These are phyloP conservation scores for Heliocidaris erythrogramma DNA, from an alignment of 35 echinoderm and acorn worm genomes.

Conservation along the genomic window DNA sequence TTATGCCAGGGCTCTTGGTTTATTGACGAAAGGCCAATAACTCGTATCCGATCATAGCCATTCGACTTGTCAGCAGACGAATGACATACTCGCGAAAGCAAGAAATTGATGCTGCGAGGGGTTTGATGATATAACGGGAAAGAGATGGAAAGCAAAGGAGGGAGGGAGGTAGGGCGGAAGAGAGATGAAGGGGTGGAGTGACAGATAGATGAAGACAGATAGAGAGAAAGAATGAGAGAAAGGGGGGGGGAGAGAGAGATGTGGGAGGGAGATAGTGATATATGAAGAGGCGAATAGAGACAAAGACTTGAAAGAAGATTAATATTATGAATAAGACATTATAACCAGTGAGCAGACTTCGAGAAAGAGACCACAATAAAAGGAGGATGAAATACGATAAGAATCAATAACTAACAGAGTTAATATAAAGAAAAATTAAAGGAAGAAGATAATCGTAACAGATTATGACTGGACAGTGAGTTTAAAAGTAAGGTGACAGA, in stretches of 20 bases:
- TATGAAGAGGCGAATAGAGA: not conserved
- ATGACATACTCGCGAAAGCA: not conserved
- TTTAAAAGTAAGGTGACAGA: too few relatives aligned
- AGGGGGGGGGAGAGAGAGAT: not conserved
- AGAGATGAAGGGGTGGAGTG: not conserved
- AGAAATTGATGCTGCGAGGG: not conserved
- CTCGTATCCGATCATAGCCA: not conserved
- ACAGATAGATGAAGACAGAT: not conserved
- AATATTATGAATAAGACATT: not conserved
- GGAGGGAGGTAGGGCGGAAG: not conserved
- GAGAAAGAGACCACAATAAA: not conserved
- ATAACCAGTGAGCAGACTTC: not conserved
- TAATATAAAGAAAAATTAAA: too few relatives aligned
- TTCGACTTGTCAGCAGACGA: not conserved
- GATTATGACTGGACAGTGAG: too few relatives aligned
- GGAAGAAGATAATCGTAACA: too few relatives aligned
- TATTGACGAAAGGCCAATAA: constrained; percentile 42
- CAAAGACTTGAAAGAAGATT: not conserved
- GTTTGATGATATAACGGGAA: not conserved
- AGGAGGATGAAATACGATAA: not conserved
- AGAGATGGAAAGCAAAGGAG: not conserved
- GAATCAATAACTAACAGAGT: not conserved
- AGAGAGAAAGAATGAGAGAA: not conserved
- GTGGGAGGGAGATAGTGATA: not conserved
- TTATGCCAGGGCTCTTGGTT: not conserved